Conservation (phyloP, 1,140 invertebrate genomes). For the Papilio helenus region DNA sequence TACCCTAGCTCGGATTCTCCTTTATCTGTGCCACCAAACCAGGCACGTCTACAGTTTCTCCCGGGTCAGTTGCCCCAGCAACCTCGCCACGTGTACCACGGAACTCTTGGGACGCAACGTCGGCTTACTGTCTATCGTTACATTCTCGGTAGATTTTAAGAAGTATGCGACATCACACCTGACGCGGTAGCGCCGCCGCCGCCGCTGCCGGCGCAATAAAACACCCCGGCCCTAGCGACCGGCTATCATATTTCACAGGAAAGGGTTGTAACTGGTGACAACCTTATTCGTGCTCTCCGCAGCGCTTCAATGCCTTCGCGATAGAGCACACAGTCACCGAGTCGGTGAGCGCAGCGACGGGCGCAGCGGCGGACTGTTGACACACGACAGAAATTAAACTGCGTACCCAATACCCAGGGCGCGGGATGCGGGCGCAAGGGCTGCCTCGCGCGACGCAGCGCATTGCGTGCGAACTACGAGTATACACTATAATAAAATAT, state of each 20-base stretch:
- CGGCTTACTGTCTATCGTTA: too few relatives aligned
- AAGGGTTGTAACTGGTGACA: not conserved
- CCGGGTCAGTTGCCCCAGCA: too few relatives aligned
- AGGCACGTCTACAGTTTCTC: too few relatives aligned
- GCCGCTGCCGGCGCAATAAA: not conserved
- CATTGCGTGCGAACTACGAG: too few relatives aligned
- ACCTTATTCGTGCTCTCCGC: not conserved
- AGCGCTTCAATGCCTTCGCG: not conserved
- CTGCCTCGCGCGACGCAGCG: conserved; percentile 3
- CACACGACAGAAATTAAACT: conserved; percentile 57
- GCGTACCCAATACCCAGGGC: conserved; percentile 52
- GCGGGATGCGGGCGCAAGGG: conserved; percentile 54
- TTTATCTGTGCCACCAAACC: too few relatives aligned
- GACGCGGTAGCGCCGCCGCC: not conserved
- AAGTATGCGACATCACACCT: not conserved
- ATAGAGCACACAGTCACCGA: not conserved
- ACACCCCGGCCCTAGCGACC: conserved; percentile 4
- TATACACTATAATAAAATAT: too few relatives aligned
- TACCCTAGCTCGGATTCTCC: too few relatives aligned
- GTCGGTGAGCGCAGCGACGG: not conserved
- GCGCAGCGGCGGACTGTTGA: conserved; percentile 36
- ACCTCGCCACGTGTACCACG: too few relatives aligned
- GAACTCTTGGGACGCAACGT: too few relatives aligned
- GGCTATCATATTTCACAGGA: not conserved
- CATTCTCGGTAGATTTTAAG: too few relatives aligned